Evolutionary conservation across 2,888 invertebrate genomes (phyloP), one percentile per base, ranked within the genome.

Genomic region (Epistrophe grossulariae): DNA sequence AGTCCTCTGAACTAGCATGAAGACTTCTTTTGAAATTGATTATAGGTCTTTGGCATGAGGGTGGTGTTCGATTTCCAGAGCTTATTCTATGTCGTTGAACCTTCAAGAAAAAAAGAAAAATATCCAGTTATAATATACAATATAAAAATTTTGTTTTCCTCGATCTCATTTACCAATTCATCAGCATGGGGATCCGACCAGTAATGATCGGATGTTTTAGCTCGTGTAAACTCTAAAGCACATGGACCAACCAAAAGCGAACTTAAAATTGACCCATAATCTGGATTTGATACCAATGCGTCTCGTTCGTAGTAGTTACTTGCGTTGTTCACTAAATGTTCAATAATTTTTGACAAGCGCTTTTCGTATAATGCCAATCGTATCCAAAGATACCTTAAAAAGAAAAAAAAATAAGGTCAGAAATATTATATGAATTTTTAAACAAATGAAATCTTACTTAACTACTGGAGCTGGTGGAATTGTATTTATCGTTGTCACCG

Each of bases 151-250:
- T 24, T 17, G 62, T 24, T n/a, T 31, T 10, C 3, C 7, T 8
- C 1, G 11, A 24, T 50, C 2, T 17, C 5, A 17, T 11, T 73
- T 91, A 96, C 97, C 92, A 99, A 93, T 93, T 99, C 99, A 92
- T 98, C 98, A 4, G 99, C 98, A 28, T 98, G 98, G 6, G 98
- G 98, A 93, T 99, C 98, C 0, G 97, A 96, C 97, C 97, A 98
- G 90, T 96, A 97, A 91, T 97, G 97, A 91, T 97, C 97, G 3
- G 96, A 95, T 5, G 98, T 97, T 92, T 98, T 97, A 89, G 97
- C 96, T 89, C 97, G 96, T 2, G 98, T 97, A 92, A 96, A 98
- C 91, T 98, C 98, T 89, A 99, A 93, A 11, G 98, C 98, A 93
- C 98, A 99, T 0, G 98, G 98, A 2, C 98, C 98, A 52, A 98